Evolutionary conservation across 2,888 invertebrate species (phyloP).

Genomic region (Drosophila antonietae): DNA sequence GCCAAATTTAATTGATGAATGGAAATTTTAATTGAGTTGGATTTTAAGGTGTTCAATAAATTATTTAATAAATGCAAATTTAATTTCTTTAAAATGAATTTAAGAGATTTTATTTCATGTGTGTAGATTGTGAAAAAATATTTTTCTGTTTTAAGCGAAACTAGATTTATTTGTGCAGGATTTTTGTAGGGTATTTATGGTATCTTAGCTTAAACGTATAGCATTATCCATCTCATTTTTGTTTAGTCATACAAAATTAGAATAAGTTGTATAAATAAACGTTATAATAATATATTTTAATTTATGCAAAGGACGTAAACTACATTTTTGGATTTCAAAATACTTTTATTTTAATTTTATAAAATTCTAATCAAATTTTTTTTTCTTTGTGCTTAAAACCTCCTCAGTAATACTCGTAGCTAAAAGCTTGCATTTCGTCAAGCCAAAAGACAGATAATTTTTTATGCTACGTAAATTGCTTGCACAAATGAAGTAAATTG

Average conservation of each 20-base stretch:
- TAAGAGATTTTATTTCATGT: no score
- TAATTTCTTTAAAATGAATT: no score
- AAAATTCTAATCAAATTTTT: not conserved
- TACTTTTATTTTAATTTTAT: not conserved
- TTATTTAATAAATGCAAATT: not conserved
- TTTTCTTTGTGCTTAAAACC: not conserved
- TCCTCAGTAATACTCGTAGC: not conserved
- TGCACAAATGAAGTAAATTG: conserved; percentile 27
- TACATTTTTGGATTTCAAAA: not conserved
- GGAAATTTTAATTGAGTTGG: not conserved
- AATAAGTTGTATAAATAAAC: no score
- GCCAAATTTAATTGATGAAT: not conserved
- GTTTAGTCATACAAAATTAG: no score
- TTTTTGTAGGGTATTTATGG: no score
- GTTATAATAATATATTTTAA: no score
- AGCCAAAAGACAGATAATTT: not conserved
- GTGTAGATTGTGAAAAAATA: no score
- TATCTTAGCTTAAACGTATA: no score
- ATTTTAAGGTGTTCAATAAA: not conserved
- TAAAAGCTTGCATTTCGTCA: not conserved
- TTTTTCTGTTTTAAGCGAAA: no score
- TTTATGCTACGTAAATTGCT: conserved; percentile 21
- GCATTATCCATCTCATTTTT: no score
- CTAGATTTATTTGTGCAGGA: no score
- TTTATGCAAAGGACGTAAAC: no score